phyloP scores from a whole-genome alignment of 2,797 vertebrate genomes.

The Triplophysa bombifrons region DNA sequence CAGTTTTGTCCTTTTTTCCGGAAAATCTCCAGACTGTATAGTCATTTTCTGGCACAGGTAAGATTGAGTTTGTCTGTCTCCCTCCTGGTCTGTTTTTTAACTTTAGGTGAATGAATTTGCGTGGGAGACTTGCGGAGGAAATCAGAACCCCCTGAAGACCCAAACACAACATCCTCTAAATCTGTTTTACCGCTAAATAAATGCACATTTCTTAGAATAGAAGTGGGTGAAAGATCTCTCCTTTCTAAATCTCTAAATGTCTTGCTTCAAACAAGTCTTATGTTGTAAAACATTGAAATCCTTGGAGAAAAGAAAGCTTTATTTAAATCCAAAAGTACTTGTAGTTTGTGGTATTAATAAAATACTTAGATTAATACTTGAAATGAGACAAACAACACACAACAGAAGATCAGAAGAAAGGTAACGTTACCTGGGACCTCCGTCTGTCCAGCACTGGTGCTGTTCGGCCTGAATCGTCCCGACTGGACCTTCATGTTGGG shows the following conservation, averaged over 20 bases:
- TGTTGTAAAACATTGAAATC: conserved; percentile 8
- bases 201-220: conserved; percentile 66
- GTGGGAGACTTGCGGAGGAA: conserved; percentile 78
- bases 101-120: conserved; percentile 72
- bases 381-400: not conserved
- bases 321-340: conserved; percentile 20
- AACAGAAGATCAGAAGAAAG: not conserved
- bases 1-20: not conserved
- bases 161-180: conserved; percentile 73
- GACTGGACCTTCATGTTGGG: conserved; percentile 90
- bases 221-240: conserved; percentile 23
- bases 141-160: conserved; percentile 70
- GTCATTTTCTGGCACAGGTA: conserved; percentile 34
- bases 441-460: conserved; percentile 79
- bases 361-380: not conserved
- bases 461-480: conserved; percentile 87
- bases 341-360: conserved; percentile 23
- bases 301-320: conserved; percentile 12
- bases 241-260: conserved; percentile 10
- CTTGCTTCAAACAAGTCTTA: not conserved
- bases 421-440: conserved; percentile 89
- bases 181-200: conserved; percentile 67
- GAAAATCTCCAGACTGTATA: conserved; percentile 19
- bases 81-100: conserved; percentile 73
- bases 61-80: conserved; percentile 2